Conservation (phyloP, 2,888 invertebrate species). For the Ochropacha duplaris region DNA sequence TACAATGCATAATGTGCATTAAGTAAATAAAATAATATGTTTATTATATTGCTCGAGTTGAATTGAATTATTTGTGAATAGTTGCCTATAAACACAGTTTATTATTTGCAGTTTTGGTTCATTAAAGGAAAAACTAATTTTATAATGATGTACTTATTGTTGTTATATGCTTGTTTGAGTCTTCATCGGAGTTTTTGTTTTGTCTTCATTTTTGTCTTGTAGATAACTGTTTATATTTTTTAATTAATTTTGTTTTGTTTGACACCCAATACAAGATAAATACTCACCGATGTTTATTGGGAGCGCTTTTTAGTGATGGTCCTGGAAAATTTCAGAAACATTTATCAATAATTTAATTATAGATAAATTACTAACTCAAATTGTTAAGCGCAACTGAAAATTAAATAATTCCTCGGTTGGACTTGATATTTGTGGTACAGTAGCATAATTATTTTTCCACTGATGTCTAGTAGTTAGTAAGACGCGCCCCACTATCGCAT, state of each 20-base stretch:
- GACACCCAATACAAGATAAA: conserved; percentile 31
- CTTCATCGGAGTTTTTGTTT: conserved; percentile 23
- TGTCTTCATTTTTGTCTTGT: conserved; percentile 15
- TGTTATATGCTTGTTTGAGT: conserved; percentile 35
- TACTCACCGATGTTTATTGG: conserved; percentile 43
- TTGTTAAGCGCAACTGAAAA: conserved; percentile 8
- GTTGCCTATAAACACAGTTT: neutral
- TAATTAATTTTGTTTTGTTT: conserved; percentile 29
- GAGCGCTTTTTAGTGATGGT: conserved; percentile 37
- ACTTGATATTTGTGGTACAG: neutral
- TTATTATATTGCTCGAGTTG: neutral
- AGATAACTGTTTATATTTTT: neutral
- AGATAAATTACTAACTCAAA: conserved; percentile 24
- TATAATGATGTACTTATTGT: conserved; percentile 27
- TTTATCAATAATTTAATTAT: conserved; percentile 12
- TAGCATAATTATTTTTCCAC: too few relatives aligned
- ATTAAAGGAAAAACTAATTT: conserved; percentile 34
- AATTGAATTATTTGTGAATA: neutral
- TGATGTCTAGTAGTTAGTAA: too few relatives aligned
- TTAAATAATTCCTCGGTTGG: neutral
- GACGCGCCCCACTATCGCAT: too few relatives aligned
- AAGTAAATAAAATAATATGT: neutral
- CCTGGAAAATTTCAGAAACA: conserved; percentile 20
- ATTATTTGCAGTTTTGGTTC: conserved; percentile 39
- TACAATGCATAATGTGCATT: conserved; percentile 14